These are phyloP conservation scores for Lasioglossum zephyrum DNA, from an alignment of 2,888 invertebrate genomes.

Conservation along the genomic window DNA sequence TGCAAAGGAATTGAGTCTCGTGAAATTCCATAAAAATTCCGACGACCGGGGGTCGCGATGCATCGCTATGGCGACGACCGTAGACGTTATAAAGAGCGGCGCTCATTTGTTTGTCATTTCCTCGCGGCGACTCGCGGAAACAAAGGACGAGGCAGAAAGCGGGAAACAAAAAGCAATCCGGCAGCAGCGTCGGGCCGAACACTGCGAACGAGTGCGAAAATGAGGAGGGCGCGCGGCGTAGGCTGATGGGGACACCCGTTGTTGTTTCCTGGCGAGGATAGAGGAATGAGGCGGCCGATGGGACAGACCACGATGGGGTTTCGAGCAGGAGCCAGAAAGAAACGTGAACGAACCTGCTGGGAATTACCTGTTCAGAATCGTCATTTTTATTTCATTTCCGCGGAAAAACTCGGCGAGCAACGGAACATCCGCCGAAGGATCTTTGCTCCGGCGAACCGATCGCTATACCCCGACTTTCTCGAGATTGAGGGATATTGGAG, in stretches of 20 bases:
- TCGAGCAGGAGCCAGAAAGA: slow-evolving; percentile 35
- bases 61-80: slow-evolving; percentile 71
- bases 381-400: slow-evolving; percentile 77
- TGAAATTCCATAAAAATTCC: slow-evolving; percentile 54
- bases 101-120: slow-evolving; percentile 84
- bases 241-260: slow-evolving; percentile 59
- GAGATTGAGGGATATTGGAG: slow-evolving; percentile 54
- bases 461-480: slow-evolving; percentile 22
- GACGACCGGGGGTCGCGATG: slow-evolving; percentile 52
- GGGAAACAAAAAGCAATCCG: slow-evolving; percentile 80
- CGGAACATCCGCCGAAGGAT: slow-evolving; percentile 56
- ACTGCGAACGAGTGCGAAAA: slow-evolving; percentile 27
- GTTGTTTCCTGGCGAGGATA: slow-evolving; percentile 59
- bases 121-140: slow-evolving; percentile 80
- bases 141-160: slow-evolving; percentile 75
- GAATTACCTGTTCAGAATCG: slow-evolving; percentile 82
- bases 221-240: slow-evolving; percentile 43
- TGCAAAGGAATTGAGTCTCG: not conserved
- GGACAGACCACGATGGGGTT: slow-evolving; percentile 32
- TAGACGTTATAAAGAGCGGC: slow-evolving; percentile 69
- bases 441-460: slow-evolving; percentile 30
- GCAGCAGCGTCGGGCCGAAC: slow-evolving; percentile 51
- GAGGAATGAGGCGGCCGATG: slow-evolving; percentile 47
- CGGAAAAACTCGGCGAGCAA: slow-evolving; percentile 64
- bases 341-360: slow-evolving; percentile 70